phyloP scores from a whole-genome alignment of 2,113 vertebrate species.

The Triplophysa siluroides region DNA sequence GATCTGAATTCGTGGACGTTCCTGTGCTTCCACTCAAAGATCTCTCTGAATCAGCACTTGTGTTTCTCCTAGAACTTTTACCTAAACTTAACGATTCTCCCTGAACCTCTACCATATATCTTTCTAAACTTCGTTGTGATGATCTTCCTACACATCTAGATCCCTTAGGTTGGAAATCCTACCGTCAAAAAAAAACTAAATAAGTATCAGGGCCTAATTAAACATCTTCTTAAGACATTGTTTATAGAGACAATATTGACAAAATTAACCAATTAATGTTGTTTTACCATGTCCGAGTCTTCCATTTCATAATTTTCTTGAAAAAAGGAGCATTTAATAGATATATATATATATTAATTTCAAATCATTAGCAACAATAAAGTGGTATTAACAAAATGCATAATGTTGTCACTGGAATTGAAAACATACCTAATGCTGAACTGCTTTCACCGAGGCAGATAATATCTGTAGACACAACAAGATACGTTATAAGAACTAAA shows the following conservation, averaged over 20 bases:
- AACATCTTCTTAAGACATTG: no score
- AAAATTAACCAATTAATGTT: background rate
- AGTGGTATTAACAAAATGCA: background rate
- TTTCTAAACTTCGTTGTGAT: background rate
- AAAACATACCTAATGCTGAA: no score
- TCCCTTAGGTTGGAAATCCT: constrained; percentile 8
- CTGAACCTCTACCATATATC: background rate
- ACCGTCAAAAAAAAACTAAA: background rate
- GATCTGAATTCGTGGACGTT: background rate
- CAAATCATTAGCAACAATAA: background rate
- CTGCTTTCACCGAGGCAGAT: no score
- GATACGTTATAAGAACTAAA: no score
- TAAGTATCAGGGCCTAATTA: background rate
- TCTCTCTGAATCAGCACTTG: background rate
- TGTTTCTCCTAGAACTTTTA: background rate
- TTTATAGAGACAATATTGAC: background rate
- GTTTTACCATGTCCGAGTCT: constrained; percentile 9
- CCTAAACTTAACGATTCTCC: no score
- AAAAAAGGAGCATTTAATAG: no score
- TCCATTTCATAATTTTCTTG: no score
- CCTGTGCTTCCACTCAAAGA: background rate
- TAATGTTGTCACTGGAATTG: no score
- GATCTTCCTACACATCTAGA: background rate
- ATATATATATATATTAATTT: no score
- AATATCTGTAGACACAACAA: no score